Conservation (phyloP, 2,113 vertebrate genomes). For the Semicossyphus pulcher region DNA sequence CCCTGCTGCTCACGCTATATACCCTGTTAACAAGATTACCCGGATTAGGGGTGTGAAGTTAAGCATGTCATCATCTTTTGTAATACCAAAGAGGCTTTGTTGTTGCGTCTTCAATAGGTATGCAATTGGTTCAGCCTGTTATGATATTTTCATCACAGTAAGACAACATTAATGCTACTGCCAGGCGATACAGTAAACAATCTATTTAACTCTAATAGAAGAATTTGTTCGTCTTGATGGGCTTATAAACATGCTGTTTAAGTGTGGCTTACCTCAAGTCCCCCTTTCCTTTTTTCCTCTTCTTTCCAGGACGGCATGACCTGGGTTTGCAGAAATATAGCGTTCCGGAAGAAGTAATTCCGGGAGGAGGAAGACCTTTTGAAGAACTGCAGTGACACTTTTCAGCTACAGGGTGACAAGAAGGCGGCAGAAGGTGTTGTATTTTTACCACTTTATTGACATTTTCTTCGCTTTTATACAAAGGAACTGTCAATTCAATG, state of each 20-base stretch:
- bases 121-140: not conserved
- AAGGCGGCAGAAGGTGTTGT: not conserved
- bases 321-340: slow-evolving; percentile 82
- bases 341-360: slow-evolving; percentile 69
- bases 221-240: no score
- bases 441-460: not conserved
- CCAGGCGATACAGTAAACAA: no score
- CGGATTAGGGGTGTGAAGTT: not conserved
- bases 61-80: slow-evolving; percentile 17
- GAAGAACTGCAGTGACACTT: slow-evolving; percentile 38
- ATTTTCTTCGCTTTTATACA: not conserved
- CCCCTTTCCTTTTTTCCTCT: not conserved
- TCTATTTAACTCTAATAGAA: no score
- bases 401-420: not conserved
- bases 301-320: slow-evolving; percentile 81
- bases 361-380: not conserved
- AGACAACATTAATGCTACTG: not conserved
- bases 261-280: not conserved
- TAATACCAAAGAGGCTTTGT: slow-evolving; percentile 24
- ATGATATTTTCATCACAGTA: not conserved
- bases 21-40: slow-evolving; percentile 6
- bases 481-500: not conserved
- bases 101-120: not conserved
- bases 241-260: not conserved
- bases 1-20: not conserved